A percentile compares a stretch with the other conserved stretches of the same genome.
These are phyloP conservation scores for Notamacropus eugenii DNA, from an alignment of 2,797 vertebrate genomes.

Conservation along the genomic window DNA sequence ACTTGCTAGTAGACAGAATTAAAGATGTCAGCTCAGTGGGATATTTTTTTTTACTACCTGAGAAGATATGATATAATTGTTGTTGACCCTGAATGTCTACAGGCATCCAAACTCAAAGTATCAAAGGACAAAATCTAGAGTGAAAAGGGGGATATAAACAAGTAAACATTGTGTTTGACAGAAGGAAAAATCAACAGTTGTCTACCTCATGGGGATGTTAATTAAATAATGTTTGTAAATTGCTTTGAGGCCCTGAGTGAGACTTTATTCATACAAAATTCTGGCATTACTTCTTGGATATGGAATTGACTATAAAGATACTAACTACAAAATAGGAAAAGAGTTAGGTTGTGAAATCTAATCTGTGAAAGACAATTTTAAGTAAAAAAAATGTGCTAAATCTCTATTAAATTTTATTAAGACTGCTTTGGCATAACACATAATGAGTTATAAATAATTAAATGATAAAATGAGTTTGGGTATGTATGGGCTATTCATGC, in stretches of 20 bases:
- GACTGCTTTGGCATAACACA: conserved; percentile 73
- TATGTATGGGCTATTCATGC: conserved; percentile 66
- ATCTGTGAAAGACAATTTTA: conserved; percentile 64
- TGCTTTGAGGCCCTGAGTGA: conserved; percentile 54
- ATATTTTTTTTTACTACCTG: conserved; percentile 21
- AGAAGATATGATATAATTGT: conserved; percentile 36
- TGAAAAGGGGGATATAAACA: conserved; percentile 54
- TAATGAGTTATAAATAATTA: conserved; percentile 81
- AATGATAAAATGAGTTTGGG: conserved; percentile 72
- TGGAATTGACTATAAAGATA: background rate
- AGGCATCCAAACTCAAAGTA: conserved; percentile 20
- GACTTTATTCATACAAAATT: conserved; percentile 17
- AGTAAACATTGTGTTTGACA: conserved; percentile 50
- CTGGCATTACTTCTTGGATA: conserved; percentile 18
- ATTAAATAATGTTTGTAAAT: conserved; percentile 67
- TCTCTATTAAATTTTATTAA: conserved; percentile 75
- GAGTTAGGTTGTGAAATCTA: background rate
- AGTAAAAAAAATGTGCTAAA: conserved; percentile 62
- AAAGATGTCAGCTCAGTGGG: background rate
- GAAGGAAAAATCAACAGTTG: conserved; percentile 50
- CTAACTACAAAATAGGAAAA: background rate
- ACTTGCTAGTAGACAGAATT: background rate
- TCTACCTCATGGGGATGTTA: conserved; percentile 38
- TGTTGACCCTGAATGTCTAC: conserved; percentile 39
- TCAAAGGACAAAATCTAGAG: conserved; percentile 22